A percentile compares a stretch with the other conserved stretches of the same genome.
Evolutionary conservation across 2,888 invertebrate species (phyloP).

Genomic region (Tortricodes alternella): DNA sequence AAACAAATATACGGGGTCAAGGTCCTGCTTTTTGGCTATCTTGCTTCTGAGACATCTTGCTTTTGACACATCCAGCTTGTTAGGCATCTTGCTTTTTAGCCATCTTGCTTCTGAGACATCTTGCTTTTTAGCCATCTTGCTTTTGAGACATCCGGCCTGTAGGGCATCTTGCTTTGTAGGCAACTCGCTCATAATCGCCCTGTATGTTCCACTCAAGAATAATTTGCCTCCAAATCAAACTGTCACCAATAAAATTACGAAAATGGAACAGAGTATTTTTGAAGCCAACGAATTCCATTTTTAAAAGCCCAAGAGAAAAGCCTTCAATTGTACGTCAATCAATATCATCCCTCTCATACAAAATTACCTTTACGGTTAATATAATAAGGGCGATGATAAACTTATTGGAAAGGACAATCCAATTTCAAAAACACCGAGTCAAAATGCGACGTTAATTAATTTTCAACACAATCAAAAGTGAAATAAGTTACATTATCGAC

Average conservation of each 20-base stretch:
- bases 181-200: too few species aligned
- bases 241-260: not conserved
- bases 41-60: too few species aligned
- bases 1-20: too few species aligned
- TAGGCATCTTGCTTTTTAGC: too few species aligned
- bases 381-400: not conserved
- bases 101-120: too few species aligned
- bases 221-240: too few species aligned
- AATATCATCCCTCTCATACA: constrained; percentile 10
- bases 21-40: too few species aligned
- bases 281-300: not conserved
- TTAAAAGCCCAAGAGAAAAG: not conserved
- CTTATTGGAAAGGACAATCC: not conserved
- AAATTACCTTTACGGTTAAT: not conserved
- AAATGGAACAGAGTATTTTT: not conserved
- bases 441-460: not conserved
- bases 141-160: too few species aligned
- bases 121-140: too few species aligned
- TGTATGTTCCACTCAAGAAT: too few species aligned
- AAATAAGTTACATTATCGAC: not conserved
- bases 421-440: not conserved
- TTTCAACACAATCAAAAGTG: not conserved
- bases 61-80: too few species aligned
- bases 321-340: constrained; percentile 13
- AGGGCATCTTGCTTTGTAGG: too few species aligned